These are phyloP conservation scores for Corythaeola cristata DNA, from an alignment of 2,113 vertebrate species.

Conservation along the genomic window DNA sequence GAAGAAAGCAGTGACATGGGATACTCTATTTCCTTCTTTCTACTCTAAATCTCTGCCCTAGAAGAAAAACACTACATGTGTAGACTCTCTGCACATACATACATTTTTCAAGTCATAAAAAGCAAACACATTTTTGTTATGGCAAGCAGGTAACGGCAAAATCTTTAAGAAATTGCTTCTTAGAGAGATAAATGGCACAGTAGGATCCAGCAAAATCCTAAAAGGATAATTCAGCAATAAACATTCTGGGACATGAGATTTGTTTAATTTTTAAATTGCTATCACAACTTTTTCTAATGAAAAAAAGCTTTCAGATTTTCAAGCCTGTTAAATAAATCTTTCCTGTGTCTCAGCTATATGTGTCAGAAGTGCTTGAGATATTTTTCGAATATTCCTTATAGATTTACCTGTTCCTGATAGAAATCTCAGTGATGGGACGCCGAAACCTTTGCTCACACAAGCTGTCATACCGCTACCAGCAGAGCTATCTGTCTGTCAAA, in stretches of 20 bases:
- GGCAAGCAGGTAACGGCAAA: neutral
- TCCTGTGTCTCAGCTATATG: neutral
- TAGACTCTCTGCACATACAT: neutral
- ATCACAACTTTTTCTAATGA: neutral
- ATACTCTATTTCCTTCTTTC: neutral
- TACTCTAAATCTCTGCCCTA: neutral
- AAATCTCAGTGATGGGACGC: neutral
- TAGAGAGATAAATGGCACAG: neutral
- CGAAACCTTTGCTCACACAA: neutral
- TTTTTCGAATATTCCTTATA: neutral
- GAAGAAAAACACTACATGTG: neutral
- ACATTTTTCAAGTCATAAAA: conserved; percentile 3
- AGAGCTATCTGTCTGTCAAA: neutral
- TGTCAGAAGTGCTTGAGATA: neutral
- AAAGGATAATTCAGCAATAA: conserved; percentile 17
- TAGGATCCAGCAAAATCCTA: conserved; percentile 6
- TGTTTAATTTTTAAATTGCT: conserved; percentile 44
- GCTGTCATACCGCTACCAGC: neutral
- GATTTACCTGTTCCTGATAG: neutral
- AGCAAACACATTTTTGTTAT: neutral
- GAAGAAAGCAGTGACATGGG: neutral
- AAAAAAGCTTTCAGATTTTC: neutral
- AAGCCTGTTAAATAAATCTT: neutral
- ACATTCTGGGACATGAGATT: neutral
- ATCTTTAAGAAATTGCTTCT: conserved; percentile 13